Conservation (phyloP, 2,113 vertebrate genomes). For the Amblyornis subalaris region DNA sequence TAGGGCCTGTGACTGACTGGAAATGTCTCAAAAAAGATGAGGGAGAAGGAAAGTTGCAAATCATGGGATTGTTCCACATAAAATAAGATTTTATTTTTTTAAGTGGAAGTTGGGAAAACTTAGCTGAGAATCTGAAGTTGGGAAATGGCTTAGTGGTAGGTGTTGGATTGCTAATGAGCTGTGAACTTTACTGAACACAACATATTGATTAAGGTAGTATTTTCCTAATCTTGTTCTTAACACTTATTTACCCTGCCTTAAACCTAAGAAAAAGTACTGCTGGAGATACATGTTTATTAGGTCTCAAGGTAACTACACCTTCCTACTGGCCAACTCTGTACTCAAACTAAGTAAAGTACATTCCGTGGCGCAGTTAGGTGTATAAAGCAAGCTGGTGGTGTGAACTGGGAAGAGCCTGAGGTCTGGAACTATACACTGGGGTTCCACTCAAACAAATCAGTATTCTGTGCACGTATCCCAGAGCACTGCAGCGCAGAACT, state of each 20-base stretch:
- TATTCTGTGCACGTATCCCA: background rate
- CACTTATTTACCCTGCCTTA: background rate
- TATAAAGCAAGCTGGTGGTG: background rate
- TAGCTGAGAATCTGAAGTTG: background rate
- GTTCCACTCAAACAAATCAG: background rate
- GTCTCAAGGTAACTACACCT: background rate
- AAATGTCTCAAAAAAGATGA: background rate
- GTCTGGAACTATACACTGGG: background rate
- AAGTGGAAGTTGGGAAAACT: background rate
- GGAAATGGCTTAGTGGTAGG: background rate
- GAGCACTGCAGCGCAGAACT: background rate
- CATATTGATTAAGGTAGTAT: background rate
- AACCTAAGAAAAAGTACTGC: background rate
- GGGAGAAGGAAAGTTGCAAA: background rate
- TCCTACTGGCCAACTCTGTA: background rate
- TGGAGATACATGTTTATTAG: background rate
- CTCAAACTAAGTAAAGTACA: background rate
- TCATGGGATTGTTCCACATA: background rate
- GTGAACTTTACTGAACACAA: background rate
- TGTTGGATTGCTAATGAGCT: background rate
- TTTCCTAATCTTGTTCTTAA: background rate
- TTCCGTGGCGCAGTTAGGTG: accelerated
- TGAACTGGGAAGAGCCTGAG: background rate
- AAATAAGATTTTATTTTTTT: background rate
- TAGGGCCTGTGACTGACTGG: background rate